phyloP scores from a whole-genome alignment of 2,888 invertebrate genomes.

The Muschampia plurimacula region DNA sequence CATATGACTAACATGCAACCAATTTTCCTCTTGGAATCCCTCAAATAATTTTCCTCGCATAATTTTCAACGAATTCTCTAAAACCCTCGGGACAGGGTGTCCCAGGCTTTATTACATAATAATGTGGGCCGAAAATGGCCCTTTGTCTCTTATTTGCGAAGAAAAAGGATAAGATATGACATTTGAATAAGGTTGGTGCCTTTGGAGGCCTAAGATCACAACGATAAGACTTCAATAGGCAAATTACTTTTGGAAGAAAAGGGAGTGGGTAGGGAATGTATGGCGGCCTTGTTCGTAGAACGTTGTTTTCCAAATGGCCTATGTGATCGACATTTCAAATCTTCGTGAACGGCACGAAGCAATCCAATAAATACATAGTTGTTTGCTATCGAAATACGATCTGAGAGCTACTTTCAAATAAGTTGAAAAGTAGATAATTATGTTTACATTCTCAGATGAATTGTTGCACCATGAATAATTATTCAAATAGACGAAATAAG shows the following conservation, averaged over 20 bases:
- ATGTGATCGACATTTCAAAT: conserved; percentile 25
- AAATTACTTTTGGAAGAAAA: conserved; percentile 39
- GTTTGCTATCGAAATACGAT: not conserved
- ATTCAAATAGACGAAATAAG: not conserved
- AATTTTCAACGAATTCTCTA: conserved; percentile 30
- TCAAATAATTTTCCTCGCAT: conserved; percentile 36
- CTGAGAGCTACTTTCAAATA: not conserved
- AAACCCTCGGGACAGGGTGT: conserved; percentile 20
- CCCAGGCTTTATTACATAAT: conserved; percentile 35
- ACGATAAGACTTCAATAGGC: conserved; percentile 37
- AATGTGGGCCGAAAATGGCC: conserved; percentile 31
- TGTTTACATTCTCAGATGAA: not conserved
- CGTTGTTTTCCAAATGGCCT: conserved; percentile 25
- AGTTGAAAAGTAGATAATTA: not conserved
- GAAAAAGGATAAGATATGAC: conserved; percentile 40
- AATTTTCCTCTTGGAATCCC: conserved; percentile 30
- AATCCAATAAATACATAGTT: conserved; percentile 14
- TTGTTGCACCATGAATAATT: not conserved
- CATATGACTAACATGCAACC: conserved; percentile 32
- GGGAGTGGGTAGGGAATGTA: conserved; percentile 15
- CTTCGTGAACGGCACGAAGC: conserved; percentile 7
- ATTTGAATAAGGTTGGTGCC: conserved; percentile 38
- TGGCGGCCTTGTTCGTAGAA: conserved; percentile 13
- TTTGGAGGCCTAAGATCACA: conserved; percentile 36
- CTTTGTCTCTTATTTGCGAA: conserved; percentile 40